These are phyloP conservation scores for Nemapogon koenigi DNA, from an alignment of 2,888 invertebrate species.

Conservation along the genomic window DNA sequence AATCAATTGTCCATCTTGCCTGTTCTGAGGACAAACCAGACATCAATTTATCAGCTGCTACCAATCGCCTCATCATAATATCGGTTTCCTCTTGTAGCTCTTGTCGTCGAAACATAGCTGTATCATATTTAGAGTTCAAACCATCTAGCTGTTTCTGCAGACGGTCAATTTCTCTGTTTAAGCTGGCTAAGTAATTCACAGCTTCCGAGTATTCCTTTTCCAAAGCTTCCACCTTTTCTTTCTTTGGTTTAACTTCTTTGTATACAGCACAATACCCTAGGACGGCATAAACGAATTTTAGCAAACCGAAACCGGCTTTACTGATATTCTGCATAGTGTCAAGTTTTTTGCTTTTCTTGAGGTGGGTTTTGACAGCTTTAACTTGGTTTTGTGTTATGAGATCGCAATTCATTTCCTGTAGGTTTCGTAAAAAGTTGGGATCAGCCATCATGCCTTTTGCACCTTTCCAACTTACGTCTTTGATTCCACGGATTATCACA, in stretches of 20 bases:
- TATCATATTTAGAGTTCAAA: constrained; percentile 77
- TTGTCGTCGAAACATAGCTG: constrained; percentile 72
- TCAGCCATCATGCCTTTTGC: constrained; percentile 94
- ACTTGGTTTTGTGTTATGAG: constrained; percentile 75
- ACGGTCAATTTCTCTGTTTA: constrained; percentile 75
- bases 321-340: constrained; percentile 87
- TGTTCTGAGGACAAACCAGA: constrained; percentile 86
- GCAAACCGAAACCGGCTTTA: constrained; percentile 83
- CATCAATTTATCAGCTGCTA: constrained; percentile 89
- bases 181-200: constrained; percentile 67
- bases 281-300: constrained; percentile 87
- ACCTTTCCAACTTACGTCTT: constrained; percentile 89
- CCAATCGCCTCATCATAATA: constrained; percentile 77
- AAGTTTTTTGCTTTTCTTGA: constrained; percentile 73
- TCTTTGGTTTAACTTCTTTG: constrained; percentile 84
- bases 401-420: constrained; percentile 89
- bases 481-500: constrained; percentile 81
- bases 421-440: constrained; percentile 77
- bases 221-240: constrained; percentile 80
- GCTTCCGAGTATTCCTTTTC: constrained; percentile 73
- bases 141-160: constrained; percentile 73
- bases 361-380: constrained; percentile 72
- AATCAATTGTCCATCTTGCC: constrained; percentile 79
- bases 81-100: constrained; percentile 82
- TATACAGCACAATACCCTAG: constrained; percentile 89